Evolutionary conservation across 2,113 vertebrate genomes (phyloP).

Genomic region (Illadopsis cleaveri): DNA sequence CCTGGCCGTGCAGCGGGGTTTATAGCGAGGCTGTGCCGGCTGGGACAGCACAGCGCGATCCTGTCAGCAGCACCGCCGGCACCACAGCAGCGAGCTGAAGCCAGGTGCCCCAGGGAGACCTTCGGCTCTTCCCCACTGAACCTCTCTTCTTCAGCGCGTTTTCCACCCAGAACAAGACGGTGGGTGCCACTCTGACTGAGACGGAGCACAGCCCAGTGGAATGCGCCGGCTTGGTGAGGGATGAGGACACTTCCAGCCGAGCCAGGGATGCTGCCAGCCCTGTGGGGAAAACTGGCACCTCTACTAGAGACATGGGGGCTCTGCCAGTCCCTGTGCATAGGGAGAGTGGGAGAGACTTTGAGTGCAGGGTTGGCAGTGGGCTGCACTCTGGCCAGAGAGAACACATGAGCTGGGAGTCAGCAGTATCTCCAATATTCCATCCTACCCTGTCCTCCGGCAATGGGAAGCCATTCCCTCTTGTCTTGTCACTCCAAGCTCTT

Average conservation of each 20-base stretch:
- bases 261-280: background rate
- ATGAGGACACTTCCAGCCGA: background rate
- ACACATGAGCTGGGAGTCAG: background rate
- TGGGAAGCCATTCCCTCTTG: background rate
- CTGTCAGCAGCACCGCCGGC: fast-evolving
- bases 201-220: fast-evolving
- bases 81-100: too few relatives aligned
- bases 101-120: background rate
- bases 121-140: fast-evolving
- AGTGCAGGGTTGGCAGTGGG: background rate
- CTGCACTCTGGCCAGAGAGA: background rate
- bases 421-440: background rate
- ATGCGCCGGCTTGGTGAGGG: fast-evolving
- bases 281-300: background rate
- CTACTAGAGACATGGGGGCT: background rate
- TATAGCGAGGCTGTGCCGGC: background rate
- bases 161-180: background rate
- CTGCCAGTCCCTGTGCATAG: background rate
- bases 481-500: background rate
- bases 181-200: background rate
- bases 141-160: background rate
- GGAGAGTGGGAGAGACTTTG: background rate
- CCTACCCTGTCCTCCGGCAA: background rate
- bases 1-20: background rate
- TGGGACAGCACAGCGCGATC: fast-evolving